These are phyloP conservation scores for Plecturocebus donacophilus DNA, from an alignment of 2,113 vertebrate species.

Conservation along the genomic window DNA sequence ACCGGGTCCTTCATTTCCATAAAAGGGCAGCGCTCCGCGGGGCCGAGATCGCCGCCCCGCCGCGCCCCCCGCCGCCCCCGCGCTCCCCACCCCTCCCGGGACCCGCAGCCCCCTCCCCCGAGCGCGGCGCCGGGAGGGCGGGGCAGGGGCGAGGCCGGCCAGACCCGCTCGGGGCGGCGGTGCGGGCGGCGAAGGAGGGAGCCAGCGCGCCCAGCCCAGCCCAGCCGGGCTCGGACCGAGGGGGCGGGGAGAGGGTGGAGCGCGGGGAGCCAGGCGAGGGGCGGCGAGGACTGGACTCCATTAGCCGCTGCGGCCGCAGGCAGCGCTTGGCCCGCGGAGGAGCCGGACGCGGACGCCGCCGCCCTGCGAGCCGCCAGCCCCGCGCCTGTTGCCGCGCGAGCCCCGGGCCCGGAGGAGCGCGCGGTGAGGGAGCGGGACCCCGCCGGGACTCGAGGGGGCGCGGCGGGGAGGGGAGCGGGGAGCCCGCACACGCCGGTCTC, in stretches of 20 bases:
- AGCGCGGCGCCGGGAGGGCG: neutral
- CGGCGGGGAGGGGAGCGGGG: neutral
- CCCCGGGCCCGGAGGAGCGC: neutral
- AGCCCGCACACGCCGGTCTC: neutral
- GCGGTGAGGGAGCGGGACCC: neutral
- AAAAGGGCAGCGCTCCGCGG: constrained; percentile 84
- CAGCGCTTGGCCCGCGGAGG: neutral
- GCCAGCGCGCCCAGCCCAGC: constrained; percentile 13
- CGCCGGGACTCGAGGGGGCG: neutral
- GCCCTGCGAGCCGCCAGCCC: neutral
- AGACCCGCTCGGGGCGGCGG: neutral
- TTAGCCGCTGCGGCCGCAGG: constrained; percentile 48
- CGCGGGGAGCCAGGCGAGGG: constrained; percentile 40
- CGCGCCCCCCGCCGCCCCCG: neutral
- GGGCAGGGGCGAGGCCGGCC: neutral
- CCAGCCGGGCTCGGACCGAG: neutral
- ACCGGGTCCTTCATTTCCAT: constrained; percentile 85
- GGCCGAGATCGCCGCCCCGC: constrained; percentile 67
- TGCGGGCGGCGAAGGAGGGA: neutral
- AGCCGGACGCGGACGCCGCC: neutral
- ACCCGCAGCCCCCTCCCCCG: neutral
- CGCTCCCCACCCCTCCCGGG: constrained; percentile 19
- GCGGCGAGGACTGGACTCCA: constrained; percentile 64
- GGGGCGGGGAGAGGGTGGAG: constrained; percentile 65
- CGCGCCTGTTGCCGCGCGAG: neutral